Evolutionary conservation across 2,797 vertebrate genomes (phyloP).

Genomic region (Acanthornis magna): DNA sequence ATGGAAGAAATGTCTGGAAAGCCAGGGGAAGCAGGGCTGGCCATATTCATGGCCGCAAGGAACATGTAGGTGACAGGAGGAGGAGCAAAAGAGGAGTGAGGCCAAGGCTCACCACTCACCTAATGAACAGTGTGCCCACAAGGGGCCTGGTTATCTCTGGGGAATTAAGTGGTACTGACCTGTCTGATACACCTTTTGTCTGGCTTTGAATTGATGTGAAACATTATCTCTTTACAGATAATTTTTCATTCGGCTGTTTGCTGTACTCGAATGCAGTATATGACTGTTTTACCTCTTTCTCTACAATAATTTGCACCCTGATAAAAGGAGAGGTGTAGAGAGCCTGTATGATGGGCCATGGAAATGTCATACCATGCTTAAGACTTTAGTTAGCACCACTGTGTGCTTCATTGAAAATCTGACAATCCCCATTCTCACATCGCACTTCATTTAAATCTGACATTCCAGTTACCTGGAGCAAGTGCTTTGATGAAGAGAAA

Average conservation of each 20-base stretch:
- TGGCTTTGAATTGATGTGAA: background rate
- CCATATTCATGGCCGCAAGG: background rate
- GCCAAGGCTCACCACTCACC: background rate
- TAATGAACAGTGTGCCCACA: background rate
- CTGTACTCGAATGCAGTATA: background rate
- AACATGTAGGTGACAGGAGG: background rate
- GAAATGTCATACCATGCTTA: slow-evolving; percentile 25
- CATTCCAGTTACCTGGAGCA: slow-evolving; percentile 52
- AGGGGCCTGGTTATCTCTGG: background rate
- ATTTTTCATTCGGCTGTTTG: background rate
- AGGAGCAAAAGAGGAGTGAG: background rate
- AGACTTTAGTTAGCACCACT: slow-evolving; percentile 41
- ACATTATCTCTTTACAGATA: background rate
- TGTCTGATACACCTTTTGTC: slow-evolving; percentile 1
- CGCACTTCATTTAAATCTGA: slow-evolving; percentile 55
- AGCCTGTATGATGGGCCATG: background rate
- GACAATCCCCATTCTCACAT: slow-evolving; percentile 9
- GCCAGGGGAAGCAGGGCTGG: background rate
- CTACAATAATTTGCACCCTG: background rate
- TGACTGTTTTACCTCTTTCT: slow-evolving; percentile 31
- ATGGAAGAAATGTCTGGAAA: slow-evolving; percentile 17
- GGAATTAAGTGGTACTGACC: background rate
- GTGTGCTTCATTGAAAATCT: background rate
- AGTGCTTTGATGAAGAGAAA: slow-evolving; percentile 62
- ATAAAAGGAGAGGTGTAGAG: background rate